Base-by-base conservation (phyloP, 2,113 vertebrate genomes). In the Dunckerocampus dactyliophorus region DNA sequence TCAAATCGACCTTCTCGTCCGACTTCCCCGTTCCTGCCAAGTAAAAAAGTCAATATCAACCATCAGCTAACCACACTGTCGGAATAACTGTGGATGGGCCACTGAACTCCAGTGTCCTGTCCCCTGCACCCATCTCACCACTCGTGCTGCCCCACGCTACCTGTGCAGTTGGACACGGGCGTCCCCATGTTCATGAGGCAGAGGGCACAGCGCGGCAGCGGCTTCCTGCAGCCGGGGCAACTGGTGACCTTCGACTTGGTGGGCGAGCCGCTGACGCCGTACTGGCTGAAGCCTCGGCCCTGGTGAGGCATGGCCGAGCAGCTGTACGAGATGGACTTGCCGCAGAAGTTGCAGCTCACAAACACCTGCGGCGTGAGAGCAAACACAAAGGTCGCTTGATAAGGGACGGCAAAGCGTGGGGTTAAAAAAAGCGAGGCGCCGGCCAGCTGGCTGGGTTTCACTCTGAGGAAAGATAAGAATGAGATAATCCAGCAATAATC, bases 111-210 rank as follows among this genome's bases (percentile, higher is more conserved):
- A 12, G 11, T 2, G 13, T 43, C 37, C 11, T 43, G 39, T 43
- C 39, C 39, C 13, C 13, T 14, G 39, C 13, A 6, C 39, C 13
- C 39, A 14, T 43, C 14, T 14, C 3, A 14, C 39, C 39, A 14
- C 15, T 15, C 24, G 16, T 1, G 51, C 24, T 21, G 19, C 11
- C n/a, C 10, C n/a, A 49, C 19, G 11, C 47, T 90, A 97, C 95
- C 95, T 89, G 94, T 93, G 75, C 94, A 96, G 74, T 92, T 96
- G 66, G 96, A 97, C 58, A 98, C 94, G 1, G 96, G 96, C 3
- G 96, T 99, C 79, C 96, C 97, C 97, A 99, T 99, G 76, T 99
- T 99, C 88, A 99, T 99, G 72, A 99, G 92, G 80, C 97, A 99
- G 51, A 99, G 95, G 1, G 97, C 94, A 63, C 97, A 99, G 58